phyloP scores from a whole-genome alignment of 1,140 invertebrate species.

The Drosophila azteca region DNA sequence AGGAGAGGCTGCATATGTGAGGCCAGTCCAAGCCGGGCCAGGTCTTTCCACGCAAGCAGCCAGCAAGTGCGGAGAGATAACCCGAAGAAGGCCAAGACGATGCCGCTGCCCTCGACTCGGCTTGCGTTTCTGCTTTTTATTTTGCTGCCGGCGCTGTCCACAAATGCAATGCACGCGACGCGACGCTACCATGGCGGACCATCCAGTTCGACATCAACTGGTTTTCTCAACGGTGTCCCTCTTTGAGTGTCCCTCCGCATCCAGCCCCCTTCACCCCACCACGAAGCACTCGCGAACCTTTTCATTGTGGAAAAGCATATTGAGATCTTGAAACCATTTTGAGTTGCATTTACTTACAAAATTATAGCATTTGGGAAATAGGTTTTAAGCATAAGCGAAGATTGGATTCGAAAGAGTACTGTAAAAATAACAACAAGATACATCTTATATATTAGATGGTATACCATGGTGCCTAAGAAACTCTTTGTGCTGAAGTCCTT shows the following conservation, averaged over 20 bases:
- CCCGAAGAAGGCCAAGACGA: conserved; percentile 31
- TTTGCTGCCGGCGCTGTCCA: conserved; percentile 56
- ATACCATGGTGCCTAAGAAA: not conserved
- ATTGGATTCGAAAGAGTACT: too few relatives aligned
- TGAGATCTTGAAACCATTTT: too few relatives aligned
- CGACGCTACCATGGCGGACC: conserved; percentile 49
- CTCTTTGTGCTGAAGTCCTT: conserved; percentile 1
- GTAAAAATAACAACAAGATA: too few relatives aligned
- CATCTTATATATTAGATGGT: too few relatives aligned
- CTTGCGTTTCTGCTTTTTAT: conserved; percentile 65
- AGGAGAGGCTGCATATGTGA: conserved; percentile 41
- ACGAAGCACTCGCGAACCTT: too few relatives aligned
- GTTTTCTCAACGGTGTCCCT: conserved; percentile 40
- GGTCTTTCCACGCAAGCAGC: conserved; percentile 13
- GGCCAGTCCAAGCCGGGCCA: conserved; percentile 25
- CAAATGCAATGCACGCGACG: conserved; percentile 47
- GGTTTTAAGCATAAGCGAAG: too few relatives aligned
- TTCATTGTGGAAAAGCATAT: too few relatives aligned
- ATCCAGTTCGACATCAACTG: conserved; percentile 54
- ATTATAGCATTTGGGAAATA: too few relatives aligned
- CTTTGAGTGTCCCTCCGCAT: not conserved
- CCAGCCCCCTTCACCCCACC: too few relatives aligned
- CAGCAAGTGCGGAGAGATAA: conserved; percentile 64
- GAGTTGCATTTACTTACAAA: too few relatives aligned
- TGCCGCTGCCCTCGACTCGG: conserved; percentile 6